These are phyloP conservation scores for Archaeoteleia sp. DNA, from an alignment of 2,888 invertebrate species.

Conservation along the genomic window DNA sequence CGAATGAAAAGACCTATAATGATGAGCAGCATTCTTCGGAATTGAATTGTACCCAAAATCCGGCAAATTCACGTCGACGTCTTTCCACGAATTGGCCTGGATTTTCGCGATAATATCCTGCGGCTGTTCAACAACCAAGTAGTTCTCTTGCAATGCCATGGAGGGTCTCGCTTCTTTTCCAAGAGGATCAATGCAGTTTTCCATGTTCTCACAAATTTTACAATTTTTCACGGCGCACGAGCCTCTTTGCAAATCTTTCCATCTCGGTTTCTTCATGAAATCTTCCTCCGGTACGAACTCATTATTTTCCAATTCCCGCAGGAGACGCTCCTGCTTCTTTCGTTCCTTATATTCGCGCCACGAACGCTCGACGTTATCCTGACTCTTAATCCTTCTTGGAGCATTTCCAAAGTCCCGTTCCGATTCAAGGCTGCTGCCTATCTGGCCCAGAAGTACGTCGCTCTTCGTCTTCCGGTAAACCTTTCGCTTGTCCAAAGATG, in stretches of 20 bases:
- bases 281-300: conserved; percentile 58
- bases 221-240: conserved; percentile 57
- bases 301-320: conserved; percentile 39
- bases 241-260: conserved; percentile 62
- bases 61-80: conserved; percentile 12
- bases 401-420: conserved; percentile 53
- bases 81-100: conserved; percentile 14
- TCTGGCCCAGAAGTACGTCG: conserved; percentile 59
- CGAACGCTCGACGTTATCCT: conserved; percentile 64
- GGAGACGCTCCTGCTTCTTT: conserved; percentile 60
- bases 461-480: conserved; percentile 66
- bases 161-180: conserved; percentile 51
- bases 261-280: conserved; percentile 63
- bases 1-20: conserved; percentile 54
- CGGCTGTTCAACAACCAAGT: conserved; percentile 59
- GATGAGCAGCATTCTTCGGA: conserved; percentile 50
- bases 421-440: conserved; percentile 53
- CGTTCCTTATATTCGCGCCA: conserved; percentile 69
- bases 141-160: conserved; percentile 67
- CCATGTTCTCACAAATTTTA: conserved; percentile 52
- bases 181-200: conserved; percentile 50
- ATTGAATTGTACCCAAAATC: conserved; percentile 66
- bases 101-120: conserved; percentile 12
- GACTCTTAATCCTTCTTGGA: conserved; percentile 56
- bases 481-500: conserved; percentile 61